Percentiles rank a stretch among this genome's conserved stretches.
Conservation (phyloP, 2,797 vertebrate species). For the Hybognathus amarus region DNA sequence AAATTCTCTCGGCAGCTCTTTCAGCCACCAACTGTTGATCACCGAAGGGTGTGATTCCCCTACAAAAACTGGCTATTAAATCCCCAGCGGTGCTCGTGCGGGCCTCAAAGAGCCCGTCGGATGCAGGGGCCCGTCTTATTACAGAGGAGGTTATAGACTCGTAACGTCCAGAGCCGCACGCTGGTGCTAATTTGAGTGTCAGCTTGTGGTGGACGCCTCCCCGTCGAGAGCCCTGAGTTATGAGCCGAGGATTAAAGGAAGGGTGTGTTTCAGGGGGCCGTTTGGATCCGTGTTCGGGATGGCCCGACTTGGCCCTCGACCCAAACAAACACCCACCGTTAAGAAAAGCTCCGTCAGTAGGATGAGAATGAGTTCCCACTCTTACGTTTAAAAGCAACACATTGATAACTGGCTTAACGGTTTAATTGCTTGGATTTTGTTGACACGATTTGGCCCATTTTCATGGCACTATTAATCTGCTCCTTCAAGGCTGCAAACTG, state of each 20-base stretch:
- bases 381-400: slow-evolving; percentile 65
- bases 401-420: slow-evolving; percentile 70
- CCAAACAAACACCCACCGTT: not conserved
- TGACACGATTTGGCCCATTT: slow-evolving; percentile 46
- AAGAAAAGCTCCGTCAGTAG: not conserved
- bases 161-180: slow-evolving; percentile 64
- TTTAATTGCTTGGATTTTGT: slow-evolving; percentile 71
- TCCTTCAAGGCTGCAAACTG: slow-evolving; percentile 64
- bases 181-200: slow-evolving; percentile 73
- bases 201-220: slow-evolving; percentile 69
- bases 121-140: slow-evolving; percentile 27
- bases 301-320: not conserved
- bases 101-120: slow-evolving; percentile 63
- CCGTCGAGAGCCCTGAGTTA: slow-evolving; percentile 68
- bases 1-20: slow-evolving; percentile 38
- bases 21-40: slow-evolving; percentile 51
- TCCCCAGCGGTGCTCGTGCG: slow-evolving; percentile 67
- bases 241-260: slow-evolving; percentile 69
- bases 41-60: slow-evolving; percentile 67
- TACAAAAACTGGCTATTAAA: slow-evolving; percentile 72
- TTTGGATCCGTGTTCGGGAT: not conserved
- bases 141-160: slow-evolving; percentile 21
- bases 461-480: slow-evolving; percentile 46
- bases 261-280: slow-evolving; percentile 20
- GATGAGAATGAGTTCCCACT: slow-evolving; percentile 68